A percentile compares a stretch with the other conserved stretches of the same genome.
These are phyloP conservation scores for Drosophila auraria DNA, from an alignment of 1,140 invertebrate genomes.

Conservation along the genomic window DNA sequence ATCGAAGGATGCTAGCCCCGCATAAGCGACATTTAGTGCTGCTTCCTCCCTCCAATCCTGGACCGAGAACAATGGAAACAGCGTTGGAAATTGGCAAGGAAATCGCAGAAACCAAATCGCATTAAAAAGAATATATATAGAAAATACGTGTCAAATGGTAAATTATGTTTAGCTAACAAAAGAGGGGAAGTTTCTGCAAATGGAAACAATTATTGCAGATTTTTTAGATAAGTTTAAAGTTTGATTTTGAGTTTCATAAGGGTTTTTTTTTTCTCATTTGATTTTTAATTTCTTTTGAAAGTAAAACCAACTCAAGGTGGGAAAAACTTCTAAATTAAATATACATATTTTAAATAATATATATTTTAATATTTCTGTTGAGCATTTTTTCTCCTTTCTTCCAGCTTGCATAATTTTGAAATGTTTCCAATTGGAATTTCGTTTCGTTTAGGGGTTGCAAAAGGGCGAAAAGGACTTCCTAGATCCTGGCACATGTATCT, in stretches of 20 bases:
- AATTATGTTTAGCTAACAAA: background rate
- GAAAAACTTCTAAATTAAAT: background rate
- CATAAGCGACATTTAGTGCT: slow-evolving; percentile 19
- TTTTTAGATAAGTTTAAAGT: background rate
- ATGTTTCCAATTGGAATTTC: slow-evolving; percentile 58
- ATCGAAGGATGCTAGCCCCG: slow-evolving; percentile 34
- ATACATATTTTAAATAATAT: background rate
- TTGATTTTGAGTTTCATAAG: too few species aligned
- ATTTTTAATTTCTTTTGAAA: background rate
- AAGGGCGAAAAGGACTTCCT: slow-evolving; percentile 22
- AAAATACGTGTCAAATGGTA: slow-evolving; percentile 31
- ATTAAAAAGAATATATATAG: background rate
- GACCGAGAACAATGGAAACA: slow-evolving; percentile 8
- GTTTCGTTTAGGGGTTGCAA: slow-evolving; percentile 57
- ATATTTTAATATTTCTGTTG: background rate
- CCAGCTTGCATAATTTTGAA: background rate
- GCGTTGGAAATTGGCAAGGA: slow-evolving; percentile 9
- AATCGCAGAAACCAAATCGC: slow-evolving; percentile 19
- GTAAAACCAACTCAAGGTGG: too few species aligned
- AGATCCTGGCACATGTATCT: slow-evolving; percentile 44
- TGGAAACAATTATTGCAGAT: background rate
- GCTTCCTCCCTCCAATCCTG: background rate
- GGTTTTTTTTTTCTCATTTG: too few species aligned
- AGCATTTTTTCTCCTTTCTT: background rate
- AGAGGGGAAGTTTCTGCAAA: background rate